Percentiles rank a stretch among this genome's conserved stretches.
These are phyloP conservation scores for Poicephalus gulielmi DNA, from an alignment of 2,113 vertebrate genomes.

Conservation along the genomic window DNA sequence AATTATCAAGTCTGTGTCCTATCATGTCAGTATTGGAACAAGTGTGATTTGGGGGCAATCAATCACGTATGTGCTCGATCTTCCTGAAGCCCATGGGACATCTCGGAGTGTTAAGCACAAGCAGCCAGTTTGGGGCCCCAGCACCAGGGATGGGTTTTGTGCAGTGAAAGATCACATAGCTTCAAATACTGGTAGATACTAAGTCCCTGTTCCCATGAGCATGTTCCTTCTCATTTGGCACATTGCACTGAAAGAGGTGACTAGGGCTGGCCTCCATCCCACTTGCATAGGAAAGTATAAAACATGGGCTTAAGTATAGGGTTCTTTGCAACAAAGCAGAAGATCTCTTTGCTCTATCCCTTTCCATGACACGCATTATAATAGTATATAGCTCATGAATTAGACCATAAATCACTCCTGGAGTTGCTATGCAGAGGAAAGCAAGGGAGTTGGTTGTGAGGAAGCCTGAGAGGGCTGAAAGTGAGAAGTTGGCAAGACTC, in stretches of 20 bases:
- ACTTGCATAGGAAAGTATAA: rapidly evolving
- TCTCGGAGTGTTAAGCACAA: not conserved
- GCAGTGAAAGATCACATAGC: not conserved
- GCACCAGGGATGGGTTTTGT: not conserved
- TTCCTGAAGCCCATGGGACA: not conserved
- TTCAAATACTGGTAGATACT: not conserved
- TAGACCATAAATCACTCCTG: not conserved
- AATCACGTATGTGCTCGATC: not conserved
- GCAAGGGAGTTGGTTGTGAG: not conserved
- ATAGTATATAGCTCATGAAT: not conserved
- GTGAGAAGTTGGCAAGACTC: not conserved
- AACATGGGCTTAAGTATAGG: not conserved
- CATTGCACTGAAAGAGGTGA: not conserved
- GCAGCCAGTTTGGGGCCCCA: not conserved
- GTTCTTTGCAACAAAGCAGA: not conserved
- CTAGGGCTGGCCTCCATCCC: not conserved
- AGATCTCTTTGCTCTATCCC: not conserved
- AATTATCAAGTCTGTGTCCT: not conserved
- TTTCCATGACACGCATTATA: not conserved
- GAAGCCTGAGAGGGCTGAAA: not conserved
- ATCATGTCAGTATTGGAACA: not conserved
- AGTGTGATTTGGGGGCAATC: not conserved
- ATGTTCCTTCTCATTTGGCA: not conserved
- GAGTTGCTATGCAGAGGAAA: not conserved
- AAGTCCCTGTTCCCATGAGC: not conserved